phyloP scores from a whole-genome alignment of 2,113 vertebrate species.

The Chunga burmeisteri region DNA sequence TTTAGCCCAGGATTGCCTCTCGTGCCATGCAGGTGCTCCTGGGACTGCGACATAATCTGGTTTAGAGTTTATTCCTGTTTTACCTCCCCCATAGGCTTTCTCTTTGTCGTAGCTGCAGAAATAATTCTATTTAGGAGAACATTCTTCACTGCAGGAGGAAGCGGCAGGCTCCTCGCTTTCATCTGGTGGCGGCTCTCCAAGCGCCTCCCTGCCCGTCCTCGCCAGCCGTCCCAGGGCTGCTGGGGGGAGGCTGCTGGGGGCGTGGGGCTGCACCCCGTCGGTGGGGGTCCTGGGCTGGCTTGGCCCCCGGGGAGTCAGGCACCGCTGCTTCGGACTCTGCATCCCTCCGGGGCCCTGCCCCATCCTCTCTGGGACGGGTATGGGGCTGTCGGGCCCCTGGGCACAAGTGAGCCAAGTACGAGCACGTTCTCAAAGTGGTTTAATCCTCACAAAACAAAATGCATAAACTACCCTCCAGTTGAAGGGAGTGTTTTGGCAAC shows the following conservation, averaged over 20 bases:
- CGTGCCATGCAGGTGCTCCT: fast-evolving
- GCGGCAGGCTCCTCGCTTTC: background rate
- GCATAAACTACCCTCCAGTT: no score
- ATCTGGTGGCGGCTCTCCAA: background rate
- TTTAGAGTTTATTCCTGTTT: background rate
- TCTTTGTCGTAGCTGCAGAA: slow-evolving; percentile 38
- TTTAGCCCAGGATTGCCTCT: background rate
- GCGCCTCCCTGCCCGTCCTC: background rate
- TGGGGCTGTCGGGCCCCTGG: fast-evolving
- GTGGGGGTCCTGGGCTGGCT: background rate
- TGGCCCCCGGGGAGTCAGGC: fast-evolving
- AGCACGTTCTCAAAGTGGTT: background rate
- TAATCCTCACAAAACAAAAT: background rate
- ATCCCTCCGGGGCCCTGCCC: background rate
- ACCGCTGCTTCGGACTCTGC: background rate
- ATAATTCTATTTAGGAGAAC: background rate
- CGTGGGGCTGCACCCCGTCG: fast-evolving
- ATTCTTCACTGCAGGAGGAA: background rate
- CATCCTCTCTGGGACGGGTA: fast-evolving
- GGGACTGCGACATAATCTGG: background rate
- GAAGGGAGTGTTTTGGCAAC: background rate
- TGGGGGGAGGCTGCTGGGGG: background rate
- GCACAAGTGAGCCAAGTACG: fast-evolving
- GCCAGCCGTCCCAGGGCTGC: background rate
- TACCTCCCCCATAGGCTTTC: background rate